Evolutionary conservation across 2,888 invertebrate species (phyloP), one percentile per base, ranked within the genome.

Genomic region (Vannuccia rotundouncinata): DNA sequence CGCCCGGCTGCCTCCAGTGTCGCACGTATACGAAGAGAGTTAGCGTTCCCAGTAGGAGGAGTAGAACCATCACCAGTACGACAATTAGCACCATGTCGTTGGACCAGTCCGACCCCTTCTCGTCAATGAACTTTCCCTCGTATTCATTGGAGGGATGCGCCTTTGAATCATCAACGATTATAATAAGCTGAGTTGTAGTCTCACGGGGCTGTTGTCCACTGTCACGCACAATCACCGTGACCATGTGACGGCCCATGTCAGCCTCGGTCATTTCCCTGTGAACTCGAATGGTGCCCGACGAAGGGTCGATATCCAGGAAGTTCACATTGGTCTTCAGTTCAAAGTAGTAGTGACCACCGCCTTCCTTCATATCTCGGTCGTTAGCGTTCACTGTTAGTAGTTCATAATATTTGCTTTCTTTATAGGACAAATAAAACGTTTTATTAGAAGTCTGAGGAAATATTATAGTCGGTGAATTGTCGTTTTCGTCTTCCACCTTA

Each of bases 401-500:
- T 10, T 29, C 79, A 28, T 25, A 74, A 25, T 74, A 59, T 2
- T 5, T 29, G 2, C 17, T 22, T 25, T 81, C 81, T 27, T 31
- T 22, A 59, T 80, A 79, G 5, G 81, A 81, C 17, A 81, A n/a
- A 13, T n/a, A 17, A 74, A 81, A 74, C n/a, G 81, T 81, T n/a
- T 81, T 74, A 30, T 81, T 81, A n/a, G 66, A 27, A n/a, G 27
- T 22, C 30, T 25, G 80, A 2, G 81, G 81, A 28, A 81, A 80
- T 29, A 80, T 81, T 22, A 81, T 75, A 1, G 5, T 31, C 30
- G 81, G 81, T 28, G 81, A 74, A 74, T 81, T 81, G 59, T 81
- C 81, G 27, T 81, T 81, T 29, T 59, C 81, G 45, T 81, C 81
- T 29, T 74, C 59, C 1, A 81, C 74, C 5, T 66, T 81, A 5